Conservation (phyloP, 2,888 invertebrate genomes). For the Eugnorisma glareosa region DNA sequence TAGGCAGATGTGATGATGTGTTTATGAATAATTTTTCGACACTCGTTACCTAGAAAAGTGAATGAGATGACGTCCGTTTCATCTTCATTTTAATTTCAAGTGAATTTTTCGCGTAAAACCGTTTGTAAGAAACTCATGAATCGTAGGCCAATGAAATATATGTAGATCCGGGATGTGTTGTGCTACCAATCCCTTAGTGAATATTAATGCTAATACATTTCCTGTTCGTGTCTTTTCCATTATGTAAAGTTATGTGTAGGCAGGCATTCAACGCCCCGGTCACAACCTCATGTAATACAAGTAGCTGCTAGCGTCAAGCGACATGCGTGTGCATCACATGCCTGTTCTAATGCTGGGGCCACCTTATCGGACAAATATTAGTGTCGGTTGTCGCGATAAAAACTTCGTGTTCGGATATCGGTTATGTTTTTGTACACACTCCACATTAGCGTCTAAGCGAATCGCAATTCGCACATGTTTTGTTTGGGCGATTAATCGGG, state of each 20-base stretch:
- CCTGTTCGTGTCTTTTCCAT: conserved; percentile 4
- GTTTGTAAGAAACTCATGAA: background rate
- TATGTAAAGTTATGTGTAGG: conserved; percentile 4
- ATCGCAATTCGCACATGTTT: too few relatives aligned
- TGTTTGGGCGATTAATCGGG: too few relatives aligned
- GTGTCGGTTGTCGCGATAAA: too few relatives aligned
- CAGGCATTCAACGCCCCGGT: background rate
- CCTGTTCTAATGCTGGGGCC: background rate
- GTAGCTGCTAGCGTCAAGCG: background rate
- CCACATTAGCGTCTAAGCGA: too few relatives aligned
- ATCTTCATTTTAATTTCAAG: background rate
- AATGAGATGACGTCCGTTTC: background rate
- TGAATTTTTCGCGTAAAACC: background rate
- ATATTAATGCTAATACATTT: conserved; percentile 11
- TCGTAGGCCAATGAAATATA: too few relatives aligned
- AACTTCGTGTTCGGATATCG: too few relatives aligned
- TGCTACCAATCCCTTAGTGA: background rate
- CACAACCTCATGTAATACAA: background rate
- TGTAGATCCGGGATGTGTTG: background rate
- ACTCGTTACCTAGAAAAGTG: background rate
- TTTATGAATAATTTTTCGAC: background rate
- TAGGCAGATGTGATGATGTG: background rate
- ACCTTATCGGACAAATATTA: too few relatives aligned
- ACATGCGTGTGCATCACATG: background rate
- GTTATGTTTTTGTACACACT: too few relatives aligned